Conservation (phyloP, 2,797 vertebrate genomes). For the Sebastes elongatus region DNA sequence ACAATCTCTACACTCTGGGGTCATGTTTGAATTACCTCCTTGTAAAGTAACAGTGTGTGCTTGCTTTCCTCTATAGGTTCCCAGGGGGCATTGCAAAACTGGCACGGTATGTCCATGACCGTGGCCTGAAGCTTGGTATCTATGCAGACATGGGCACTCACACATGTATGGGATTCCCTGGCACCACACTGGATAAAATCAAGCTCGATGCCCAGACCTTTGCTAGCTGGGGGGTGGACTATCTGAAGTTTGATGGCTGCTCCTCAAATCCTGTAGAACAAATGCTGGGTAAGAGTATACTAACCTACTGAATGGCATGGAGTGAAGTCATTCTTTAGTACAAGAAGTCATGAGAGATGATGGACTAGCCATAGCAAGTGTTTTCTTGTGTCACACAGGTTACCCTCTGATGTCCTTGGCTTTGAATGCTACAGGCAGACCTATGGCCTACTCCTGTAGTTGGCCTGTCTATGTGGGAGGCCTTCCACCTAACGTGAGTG, state of each 20-base stretch:
- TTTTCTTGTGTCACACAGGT: conserved; percentile 66
- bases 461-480: conserved; percentile 92
- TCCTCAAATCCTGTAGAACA: conserved; percentile 70
- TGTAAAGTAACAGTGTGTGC: not conserved
- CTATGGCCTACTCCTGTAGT: conserved; percentile 90
- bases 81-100: conserved; percentile 85
- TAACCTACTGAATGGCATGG: not conserved
- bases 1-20: too few species aligned
- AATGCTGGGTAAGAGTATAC: conserved; percentile 65
- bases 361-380: not conserved
- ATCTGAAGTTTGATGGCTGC: conserved; percentile 89
- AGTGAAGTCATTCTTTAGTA: not conserved
- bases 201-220: conserved; percentile 84
- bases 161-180: conserved; percentile 86
- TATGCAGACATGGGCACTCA: conserved; percentile 83
- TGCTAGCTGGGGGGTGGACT: conserved; percentile 87
- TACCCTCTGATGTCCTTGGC: conserved; percentile 88
- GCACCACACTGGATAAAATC: conserved; percentile 81
- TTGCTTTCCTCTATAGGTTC: conserved; percentile 64
- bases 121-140: conserved; percentile 88
- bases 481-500: conserved; percentile 87
- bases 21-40: too few species aligned
- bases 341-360: not conserved
- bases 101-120: conserved; percentile 85
- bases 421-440: conserved; percentile 87